These are phyloP conservation scores for Pseudococcus longispinus DNA, from an alignment of 2,888 invertebrate genomes.

Conservation along the genomic window DNA sequence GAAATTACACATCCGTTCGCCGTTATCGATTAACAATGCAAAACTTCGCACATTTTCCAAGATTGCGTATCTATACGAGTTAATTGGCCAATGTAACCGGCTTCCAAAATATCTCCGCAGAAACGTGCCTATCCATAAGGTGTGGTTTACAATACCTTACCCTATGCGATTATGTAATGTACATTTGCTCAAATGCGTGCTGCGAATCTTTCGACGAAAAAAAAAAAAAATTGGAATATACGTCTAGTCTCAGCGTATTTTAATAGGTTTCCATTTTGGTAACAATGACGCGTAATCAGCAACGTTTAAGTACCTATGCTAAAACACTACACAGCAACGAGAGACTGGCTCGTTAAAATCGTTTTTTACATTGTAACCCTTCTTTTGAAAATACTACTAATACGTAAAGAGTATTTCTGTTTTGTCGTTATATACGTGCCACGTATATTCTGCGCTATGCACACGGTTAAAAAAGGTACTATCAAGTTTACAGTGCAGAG, in stretches of 20 bases:
- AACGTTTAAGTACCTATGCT: slow-evolving; percentile 47
- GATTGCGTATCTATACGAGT: neutral
- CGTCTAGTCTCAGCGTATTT: slow-evolving; percentile 16
- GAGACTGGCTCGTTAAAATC: slow-evolving; percentile 50
- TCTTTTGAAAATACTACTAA: slow-evolving; percentile 18
- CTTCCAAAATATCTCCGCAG: neutral
- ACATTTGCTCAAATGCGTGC: neutral
- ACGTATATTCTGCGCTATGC: neutral
- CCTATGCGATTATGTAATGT: neutral
- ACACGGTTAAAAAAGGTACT: slow-evolving; percentile 7
- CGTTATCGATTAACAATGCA: slow-evolving; percentile 17
- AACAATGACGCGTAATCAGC: slow-evolving; percentile 45
- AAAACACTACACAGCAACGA: neutral
- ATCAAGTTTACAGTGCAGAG: slow-evolving; percentile 17
- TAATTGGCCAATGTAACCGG: neutral
- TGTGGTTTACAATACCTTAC: neutral
- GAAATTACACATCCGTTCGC: neutral
- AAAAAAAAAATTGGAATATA: neutral
- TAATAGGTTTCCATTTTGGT: slow-evolving; percentile 22
- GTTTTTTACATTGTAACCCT: slow-evolving; percentile 24
- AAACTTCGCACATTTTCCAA: neutral
- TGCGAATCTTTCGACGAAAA: neutral
- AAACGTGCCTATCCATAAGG: too few relatives aligned
- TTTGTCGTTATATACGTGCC: slow-evolving; percentile 3
- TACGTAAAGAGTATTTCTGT: slow-evolving; percentile 30